Evolutionary conservation across 2,888 invertebrate genomes (phyloP).

Genomic region (Masnerella sp.): DNA sequence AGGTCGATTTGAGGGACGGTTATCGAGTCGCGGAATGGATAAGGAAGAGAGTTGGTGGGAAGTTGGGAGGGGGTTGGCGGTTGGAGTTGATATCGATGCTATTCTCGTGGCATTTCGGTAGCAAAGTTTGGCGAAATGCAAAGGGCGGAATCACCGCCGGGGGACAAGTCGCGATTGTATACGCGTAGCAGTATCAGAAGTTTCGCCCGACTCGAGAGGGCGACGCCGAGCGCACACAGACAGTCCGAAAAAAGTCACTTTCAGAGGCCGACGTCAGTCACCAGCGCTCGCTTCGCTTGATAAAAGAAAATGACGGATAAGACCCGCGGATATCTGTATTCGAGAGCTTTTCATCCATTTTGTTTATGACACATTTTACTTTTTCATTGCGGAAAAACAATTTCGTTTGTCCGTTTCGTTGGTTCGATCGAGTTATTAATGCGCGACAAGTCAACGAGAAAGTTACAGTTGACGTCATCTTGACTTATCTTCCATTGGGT

Average conservation of each 20-base stretch:
- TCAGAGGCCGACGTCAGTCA: slow-evolving; percentile 19
- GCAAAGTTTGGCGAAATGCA: slow-evolving; percentile 34
- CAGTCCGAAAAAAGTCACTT: slow-evolving; percentile 23
- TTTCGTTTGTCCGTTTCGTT: slow-evolving; percentile 1
- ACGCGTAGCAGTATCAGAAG: slow-evolving; percentile 32
- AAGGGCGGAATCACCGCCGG: slow-evolving; percentile 30
- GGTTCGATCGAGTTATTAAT: too few relatives aligned
- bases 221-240: slow-evolving; percentile 21
- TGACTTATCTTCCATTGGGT: too few relatives aligned
- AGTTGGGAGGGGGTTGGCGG: neutral
- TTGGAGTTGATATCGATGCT: slow-evolving; percentile 22
- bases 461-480: too few relatives aligned
- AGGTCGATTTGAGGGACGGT: neutral
- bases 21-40: slow-evolving; percentile 2
- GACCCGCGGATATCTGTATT: slow-evolving; percentile 3
- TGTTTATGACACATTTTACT: slow-evolving; percentile 27
- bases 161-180: slow-evolving; percentile 33
- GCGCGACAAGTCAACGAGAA: too few relatives aligned
- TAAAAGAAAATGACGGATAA: slow-evolving; percentile 37
- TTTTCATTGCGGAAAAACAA: neutral
- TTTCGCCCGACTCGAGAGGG: slow-evolving; percentile 21
- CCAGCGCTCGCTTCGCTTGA: slow-evolving; percentile 13
- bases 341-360: neutral
- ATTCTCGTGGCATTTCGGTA: slow-evolving; percentile 24
- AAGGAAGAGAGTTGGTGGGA: neutral